Evolutionary conservation across 2,888 invertebrate genomes (phyloP).

Genomic region (Bimastos eiseni): DNA sequence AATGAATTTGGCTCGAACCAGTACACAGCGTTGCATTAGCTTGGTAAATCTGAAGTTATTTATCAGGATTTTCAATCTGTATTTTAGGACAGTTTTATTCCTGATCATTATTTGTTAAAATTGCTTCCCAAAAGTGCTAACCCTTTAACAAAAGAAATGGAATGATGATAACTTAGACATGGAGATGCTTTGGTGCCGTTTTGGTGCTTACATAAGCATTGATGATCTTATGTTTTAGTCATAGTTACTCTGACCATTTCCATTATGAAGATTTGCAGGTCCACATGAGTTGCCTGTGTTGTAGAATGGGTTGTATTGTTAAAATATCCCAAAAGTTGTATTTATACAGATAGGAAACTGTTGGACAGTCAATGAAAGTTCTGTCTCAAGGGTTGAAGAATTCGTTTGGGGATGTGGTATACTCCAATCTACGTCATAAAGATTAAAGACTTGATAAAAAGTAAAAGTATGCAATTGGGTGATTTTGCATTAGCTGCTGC

Average conservation of each 20-base stretch:
- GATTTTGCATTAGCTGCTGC: not conserved
- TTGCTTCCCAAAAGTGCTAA: not conserved
- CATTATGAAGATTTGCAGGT: too few relatives aligned
- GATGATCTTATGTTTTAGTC: not conserved
- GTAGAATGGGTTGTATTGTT: too few relatives aligned
- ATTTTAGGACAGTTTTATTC: not conserved
- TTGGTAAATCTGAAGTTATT: not conserved
- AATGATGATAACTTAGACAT: not conserved
- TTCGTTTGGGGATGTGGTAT: too few relatives aligned
- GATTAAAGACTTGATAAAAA: not conserved
- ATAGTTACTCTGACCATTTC: constrained; percentile 21
- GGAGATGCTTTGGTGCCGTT: constrained; percentile 23
- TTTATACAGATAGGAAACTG: too few relatives aligned
- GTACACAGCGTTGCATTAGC: too few relatives aligned
- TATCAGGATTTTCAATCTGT: not conserved
- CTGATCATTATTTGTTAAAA: not conserved
- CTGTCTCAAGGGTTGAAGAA: too few relatives aligned
- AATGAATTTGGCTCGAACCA: too few relatives aligned
- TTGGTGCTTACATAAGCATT: not conserved
- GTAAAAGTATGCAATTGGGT: not conserved
- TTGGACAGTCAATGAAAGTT: too few relatives aligned
- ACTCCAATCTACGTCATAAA: not conserved
- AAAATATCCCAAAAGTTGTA: too few relatives aligned
- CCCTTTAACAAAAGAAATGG: not conserved
- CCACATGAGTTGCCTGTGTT: too few relatives aligned